Evolutionary conservation across 2,888 invertebrate species (phyloP), one percentile per base, ranked within the genome.

Genomic region (Coelogynopora nodosa): DNA sequence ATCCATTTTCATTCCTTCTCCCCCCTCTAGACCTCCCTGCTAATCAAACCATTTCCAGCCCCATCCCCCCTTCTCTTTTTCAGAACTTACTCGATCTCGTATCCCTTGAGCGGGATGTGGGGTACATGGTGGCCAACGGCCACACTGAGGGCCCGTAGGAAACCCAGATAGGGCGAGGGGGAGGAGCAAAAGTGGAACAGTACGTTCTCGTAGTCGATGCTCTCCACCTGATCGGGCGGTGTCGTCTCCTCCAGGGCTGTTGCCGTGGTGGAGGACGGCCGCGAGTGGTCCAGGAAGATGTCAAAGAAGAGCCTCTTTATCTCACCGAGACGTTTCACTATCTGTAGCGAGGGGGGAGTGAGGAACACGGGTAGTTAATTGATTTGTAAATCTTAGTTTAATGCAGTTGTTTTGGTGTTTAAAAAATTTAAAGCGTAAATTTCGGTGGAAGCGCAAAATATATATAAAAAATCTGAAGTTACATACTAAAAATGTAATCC

Each of bases 141-240:
- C 0, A 92, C 90, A 89, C 90, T 90, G n/a, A 92, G 88, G 23
- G 92, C 92, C 82, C 91, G 88, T 85, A 91, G 89, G 88, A 92
- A 91, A 0, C 92, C 92, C 84, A 91, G 90, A 85, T 90, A 90
- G 26, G 91, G 88, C 87, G 90, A 89, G 0, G 89, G 87, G 0
- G 90, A 88, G 5, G 90, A 90, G 88, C 90, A 90, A 87, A 91
- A 91, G 5, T 88, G 87, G 84, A 88, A 27, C 86, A 87, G 31
- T 91, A 92, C 91, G 85, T 89, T 89, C 1, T 89, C 89, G 88
- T 92, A 92, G 88, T 91, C 89, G 67, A 92, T 88, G 26, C 31
- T 28, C 27, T 87, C 87, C 0, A 31, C 26, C n/a, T 85, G 18
- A 23, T 89, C 88, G 30, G 90, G 87, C 10, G 90, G 90, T 0